Evolutionary conservation across 2,797 vertebrate species (phyloP).

Genomic region (Platalea minor): DNA sequence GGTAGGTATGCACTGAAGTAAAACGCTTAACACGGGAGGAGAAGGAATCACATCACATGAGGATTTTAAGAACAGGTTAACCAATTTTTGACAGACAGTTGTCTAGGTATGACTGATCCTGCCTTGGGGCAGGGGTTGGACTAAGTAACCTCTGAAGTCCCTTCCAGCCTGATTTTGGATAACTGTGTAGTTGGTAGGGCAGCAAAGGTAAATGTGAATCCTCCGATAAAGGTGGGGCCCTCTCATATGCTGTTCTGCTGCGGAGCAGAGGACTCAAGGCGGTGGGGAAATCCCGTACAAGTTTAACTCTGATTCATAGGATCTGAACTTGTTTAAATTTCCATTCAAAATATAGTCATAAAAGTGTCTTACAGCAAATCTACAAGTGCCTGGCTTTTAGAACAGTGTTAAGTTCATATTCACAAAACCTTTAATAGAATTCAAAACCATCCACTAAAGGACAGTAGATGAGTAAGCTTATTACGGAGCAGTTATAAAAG

Average conservation of each 20-base stretch:
- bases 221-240: background rate
- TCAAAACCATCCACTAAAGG: background rate
- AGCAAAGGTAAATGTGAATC: background rate
- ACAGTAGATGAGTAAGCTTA: background rate
- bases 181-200: background rate
- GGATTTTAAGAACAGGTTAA: background rate
- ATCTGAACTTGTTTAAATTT: background rate
- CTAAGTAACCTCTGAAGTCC: background rate
- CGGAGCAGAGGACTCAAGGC: background rate
- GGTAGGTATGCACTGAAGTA: background rate
- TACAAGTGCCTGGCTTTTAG: background rate
- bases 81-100: background rate
- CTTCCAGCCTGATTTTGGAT: background rate
- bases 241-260: background rate
- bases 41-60: background rate
- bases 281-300: fast-evolving
- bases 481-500: background rate
- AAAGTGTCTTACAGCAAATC: background rate
- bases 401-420: background rate
- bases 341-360: background rate
- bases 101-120: background rate
- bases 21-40: background rate
- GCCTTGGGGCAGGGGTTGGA: background rate
- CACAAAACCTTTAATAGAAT: background rate
- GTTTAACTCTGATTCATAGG: background rate